Evolutionary conservation across 2,797 vertebrate species (phyloP), one percentile per base, ranked within the genome.

Genomic region (Ateles fusciceps): DNA sequence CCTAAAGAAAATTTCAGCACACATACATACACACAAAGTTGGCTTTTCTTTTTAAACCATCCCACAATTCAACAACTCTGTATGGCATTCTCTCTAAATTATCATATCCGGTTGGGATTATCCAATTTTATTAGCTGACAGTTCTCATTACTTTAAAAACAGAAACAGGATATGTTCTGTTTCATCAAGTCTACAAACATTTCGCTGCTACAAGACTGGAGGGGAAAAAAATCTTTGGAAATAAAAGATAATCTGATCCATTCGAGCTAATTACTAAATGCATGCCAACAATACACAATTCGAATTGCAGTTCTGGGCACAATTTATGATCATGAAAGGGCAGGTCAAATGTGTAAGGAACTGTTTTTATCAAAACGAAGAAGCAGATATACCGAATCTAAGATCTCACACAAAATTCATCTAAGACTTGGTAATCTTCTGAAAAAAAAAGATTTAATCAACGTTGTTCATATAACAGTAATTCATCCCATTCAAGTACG

Each of bases 241-340:
- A 97, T 94, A 92, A 97, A 97, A 97, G 90, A 91, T 81, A 96
- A 91, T 89, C 55, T 72, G 92, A 96, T 90, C 50, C 89, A 91
- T 59, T 61, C 13, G 28, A 79, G 81, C 55, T 97, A 95, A 97
- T 92, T 94, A 95, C 75, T 93, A 95, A 96, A 95, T 78, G 76
- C 85, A 92, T 79, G 59, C 81, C 90, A 33, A 95, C 78, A 91
- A 97, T 30, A 96, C 72, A 94, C 87, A 93, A 97, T 89, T 52
- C 55, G 22, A 96, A 96, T 13, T 92, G 59, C 90, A 88, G 72
- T 97, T 94, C 90, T 86, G 55, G 48, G 79, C 96, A 85, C 64
- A 64, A n/a, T 21, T 88, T 75, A 61, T 79, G 14, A 72, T 91
- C 71, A 92, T 87, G 87, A 95, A 94, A 96, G 42, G 46, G 22